Conservation (phyloP, 2,113 vertebrate species). For the Lepus americanus region DNA sequence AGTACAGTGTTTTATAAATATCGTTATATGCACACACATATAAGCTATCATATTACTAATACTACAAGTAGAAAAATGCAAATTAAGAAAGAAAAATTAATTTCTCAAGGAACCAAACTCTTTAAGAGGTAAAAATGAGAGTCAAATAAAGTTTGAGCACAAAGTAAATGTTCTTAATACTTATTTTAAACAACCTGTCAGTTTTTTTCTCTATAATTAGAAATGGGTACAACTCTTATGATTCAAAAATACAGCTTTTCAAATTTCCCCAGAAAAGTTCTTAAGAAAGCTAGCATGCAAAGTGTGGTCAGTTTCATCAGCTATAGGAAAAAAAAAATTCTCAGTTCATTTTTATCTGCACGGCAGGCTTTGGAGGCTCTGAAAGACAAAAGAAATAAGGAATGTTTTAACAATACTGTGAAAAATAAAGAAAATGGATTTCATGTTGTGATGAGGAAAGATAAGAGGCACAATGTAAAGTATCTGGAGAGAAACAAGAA, state of each 20-base stretch:
- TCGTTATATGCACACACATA: not conserved
- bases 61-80: not conserved
- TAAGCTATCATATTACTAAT: not conserved
- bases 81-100: not conserved
- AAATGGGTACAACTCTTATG: not conserved
- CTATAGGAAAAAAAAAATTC: not conserved
- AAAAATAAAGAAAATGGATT: conserved; percentile 47
- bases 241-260: conserved; percentile 9
- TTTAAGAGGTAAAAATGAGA: not conserved
- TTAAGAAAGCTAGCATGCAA: not conserved
- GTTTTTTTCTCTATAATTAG: not conserved
- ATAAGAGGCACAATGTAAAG: not conserved
- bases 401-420: not conserved
- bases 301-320: not conserved
- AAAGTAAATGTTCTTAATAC: not conserved
- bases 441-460: conserved; percentile 34
- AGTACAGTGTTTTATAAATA: not conserved
- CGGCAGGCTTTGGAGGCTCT: not conserved
- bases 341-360: not conserved
- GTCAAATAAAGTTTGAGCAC: not conserved
- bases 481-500: not conserved
- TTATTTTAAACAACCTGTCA: not conserved
- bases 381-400: conserved; percentile 36
- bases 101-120: not conserved
- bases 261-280: not conserved